Evolutionary conservation across 2,797 vertebrate genomes (phyloP), one percentile per base, ranked within the genome.

Genomic region (Darevskia mixta): DNA sequence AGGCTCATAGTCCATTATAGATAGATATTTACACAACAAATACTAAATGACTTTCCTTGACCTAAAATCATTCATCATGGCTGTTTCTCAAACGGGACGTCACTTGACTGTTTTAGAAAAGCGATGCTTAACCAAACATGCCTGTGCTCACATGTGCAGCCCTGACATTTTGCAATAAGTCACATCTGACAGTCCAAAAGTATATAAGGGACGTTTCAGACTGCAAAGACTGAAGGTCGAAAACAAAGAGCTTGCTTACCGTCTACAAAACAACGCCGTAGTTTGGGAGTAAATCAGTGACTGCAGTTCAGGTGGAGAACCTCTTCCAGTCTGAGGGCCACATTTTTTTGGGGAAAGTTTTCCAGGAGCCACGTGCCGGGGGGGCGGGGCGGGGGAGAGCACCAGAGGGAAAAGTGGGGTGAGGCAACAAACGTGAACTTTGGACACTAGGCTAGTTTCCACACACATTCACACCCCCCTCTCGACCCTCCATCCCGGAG

Each of bases 1-100:
- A 89, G 86, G 91, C 92, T 87, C 88, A 90, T 94, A 91, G 92
- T 91, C 92, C 87, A 72, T 43, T 55, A 55, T 93, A 92, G 93
- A 94, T 92, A 94, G 90, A 90, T 95, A 94, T 96, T 95, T 95
- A 91, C 93, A 86, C 92, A 95, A 90, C 91, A 92, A 94, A 90
- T 90, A 92, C 87, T 76, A n/a, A 91, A 90, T 86, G 89, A 83
- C 93, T 93, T 94, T 93, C 67, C 90, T 91, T 93, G 89, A 88
- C 92, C 92, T 69, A 61, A 45, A 38, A 92, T 92, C 92, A 95
- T 95, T 95, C 92, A 93, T 96, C 95, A 95, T 89, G 93, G 95
- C 95, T 86, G 0, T 87, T 88, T 92, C 85, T 87, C 91, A 91
- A 69, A 69, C 82, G 80, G 80, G 27, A 81, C 35, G 45, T 83